A percentile compares a stretch with the other conserved stretches of the same genome.
Evolutionary conservation across 2,888 invertebrate genomes (phyloP).

Genomic region (Agrypnus murinus): DNA sequence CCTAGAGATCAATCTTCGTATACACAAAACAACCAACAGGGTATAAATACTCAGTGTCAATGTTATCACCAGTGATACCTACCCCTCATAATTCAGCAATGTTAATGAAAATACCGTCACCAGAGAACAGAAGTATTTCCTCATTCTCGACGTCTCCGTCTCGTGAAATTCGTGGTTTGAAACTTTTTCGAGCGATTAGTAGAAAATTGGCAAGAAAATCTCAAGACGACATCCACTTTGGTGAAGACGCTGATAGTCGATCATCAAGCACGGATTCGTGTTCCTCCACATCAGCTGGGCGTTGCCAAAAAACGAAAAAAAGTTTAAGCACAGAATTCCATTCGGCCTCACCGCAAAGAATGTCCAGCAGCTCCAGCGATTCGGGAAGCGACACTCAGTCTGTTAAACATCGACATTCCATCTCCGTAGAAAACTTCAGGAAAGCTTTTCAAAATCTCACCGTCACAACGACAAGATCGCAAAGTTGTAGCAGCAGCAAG

Average conservation of each 20-base stretch:
- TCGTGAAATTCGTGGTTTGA: conserved; percentile 75
- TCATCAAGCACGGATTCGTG: conserved; percentile 71
- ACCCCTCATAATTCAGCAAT: conserved; percentile 59
- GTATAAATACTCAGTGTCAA: conserved; percentile 37
- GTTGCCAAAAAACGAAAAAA: conserved; percentile 61
- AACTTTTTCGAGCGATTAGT: conserved; percentile 80
- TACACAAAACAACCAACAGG: conserved; percentile 27
- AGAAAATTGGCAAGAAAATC: conserved; percentile 76
- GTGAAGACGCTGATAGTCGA: conserved; percentile 71
- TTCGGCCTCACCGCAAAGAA: conserved; percentile 69
- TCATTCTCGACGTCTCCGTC: conserved; percentile 74
- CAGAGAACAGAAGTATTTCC: conserved; percentile 68
- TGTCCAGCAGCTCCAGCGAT: conserved; percentile 77
- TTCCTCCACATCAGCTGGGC: conserved; percentile 66
- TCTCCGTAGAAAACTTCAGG: conserved; percentile 78
- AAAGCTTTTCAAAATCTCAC: conserved; percentile 82
- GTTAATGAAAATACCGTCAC: conserved; percentile 59
- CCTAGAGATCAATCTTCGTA: conserved; percentile 36
- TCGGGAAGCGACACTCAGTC: conserved; percentile 78
- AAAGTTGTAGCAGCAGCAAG: conserved; percentile 75
- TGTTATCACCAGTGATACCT: conserved; percentile 51
- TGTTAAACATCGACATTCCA: conserved; percentile 68
- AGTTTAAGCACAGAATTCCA: conserved; percentile 63
- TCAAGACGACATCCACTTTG: conserved; percentile 70
- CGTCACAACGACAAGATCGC: conserved; percentile 76